A percentile compares a stretch with the other conserved stretches of the same genome.
Evolutionary conservation across 2,113 vertebrate genomes (phyloP).

Genomic region (Heteronetta atricapilla): DNA sequence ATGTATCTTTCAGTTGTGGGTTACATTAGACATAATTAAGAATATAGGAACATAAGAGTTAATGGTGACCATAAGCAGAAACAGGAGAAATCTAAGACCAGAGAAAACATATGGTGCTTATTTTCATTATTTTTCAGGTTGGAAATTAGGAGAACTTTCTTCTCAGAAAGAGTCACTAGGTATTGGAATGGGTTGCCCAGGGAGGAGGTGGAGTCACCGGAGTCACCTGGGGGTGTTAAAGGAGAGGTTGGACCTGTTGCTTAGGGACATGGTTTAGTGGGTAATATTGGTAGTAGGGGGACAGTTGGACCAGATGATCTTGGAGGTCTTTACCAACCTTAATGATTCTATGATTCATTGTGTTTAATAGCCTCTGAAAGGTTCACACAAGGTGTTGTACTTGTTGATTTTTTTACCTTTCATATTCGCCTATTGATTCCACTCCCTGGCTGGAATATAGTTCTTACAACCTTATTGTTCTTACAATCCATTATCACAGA

Average conservation of each 20-base stretch:
- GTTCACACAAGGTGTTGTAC: neutral
- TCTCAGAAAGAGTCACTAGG: too few species aligned
- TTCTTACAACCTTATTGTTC: neutral
- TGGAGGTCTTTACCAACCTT: too few species aligned
- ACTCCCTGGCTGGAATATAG: neutral
- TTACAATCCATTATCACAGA: neutral
- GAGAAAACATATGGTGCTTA: neutral
- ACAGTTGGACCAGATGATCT: too few species aligned
- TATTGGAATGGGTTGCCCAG: too few species aligned
- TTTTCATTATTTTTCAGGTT: neutral
- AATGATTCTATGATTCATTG: neutral
- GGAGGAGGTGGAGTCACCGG: too few species aligned
- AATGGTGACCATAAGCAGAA: neutral
- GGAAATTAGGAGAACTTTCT: too few species aligned
- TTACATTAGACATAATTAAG: neutral
- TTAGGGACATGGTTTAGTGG: too few species aligned
- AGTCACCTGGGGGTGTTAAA: too few species aligned
- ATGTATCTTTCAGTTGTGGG: neutral
- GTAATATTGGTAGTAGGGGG: too few species aligned
- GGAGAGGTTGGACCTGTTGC: too few species aligned
- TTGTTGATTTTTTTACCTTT: neutral
- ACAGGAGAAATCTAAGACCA: neutral
- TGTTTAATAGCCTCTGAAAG: neutral
- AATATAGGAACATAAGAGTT: neutral
- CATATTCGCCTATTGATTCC: neutral